Conservation (phyloP, 1,140 invertebrate genomes). For the Potamilus streckersoni region DNA sequence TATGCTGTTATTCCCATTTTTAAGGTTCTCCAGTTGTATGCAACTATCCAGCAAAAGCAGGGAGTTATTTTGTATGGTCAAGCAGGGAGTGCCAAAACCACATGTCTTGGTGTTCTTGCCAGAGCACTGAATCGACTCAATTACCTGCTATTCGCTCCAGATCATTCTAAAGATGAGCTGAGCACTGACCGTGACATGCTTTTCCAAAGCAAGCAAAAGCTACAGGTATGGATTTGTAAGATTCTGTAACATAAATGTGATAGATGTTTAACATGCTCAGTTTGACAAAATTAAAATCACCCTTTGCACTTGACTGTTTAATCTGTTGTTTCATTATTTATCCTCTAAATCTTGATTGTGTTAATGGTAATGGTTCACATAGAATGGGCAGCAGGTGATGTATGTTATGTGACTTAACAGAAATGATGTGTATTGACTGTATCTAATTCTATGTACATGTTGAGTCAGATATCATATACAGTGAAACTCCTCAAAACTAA, state of each 20-base stretch:
- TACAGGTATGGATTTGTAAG: constrained; percentile 39
- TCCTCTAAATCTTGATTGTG: too few relatives aligned
- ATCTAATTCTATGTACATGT: too few relatives aligned
- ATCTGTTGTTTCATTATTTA: too few relatives aligned
- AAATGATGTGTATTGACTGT: too few relatives aligned
- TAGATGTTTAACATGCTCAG: too few relatives aligned
- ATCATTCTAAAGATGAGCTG: constrained; percentile 60
- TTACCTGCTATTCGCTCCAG: constrained; percentile 55
- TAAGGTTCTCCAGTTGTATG: constrained; percentile 61
- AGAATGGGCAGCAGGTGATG: too few relatives aligned
- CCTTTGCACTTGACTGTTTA: too few relatives aligned
- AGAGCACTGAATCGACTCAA: constrained; percentile 62
- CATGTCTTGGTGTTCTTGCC: constrained; percentile 47
- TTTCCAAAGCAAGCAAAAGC: constrained; percentile 43
- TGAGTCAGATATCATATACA: too few relatives aligned
- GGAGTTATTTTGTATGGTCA: constrained; percentile 59
- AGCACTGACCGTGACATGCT: constrained; percentile 43
- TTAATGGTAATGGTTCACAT: too few relatives aligned
- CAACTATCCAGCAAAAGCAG: constrained; percentile 51
- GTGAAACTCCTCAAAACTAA: too few relatives aligned
- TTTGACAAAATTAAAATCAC: too few relatives aligned
- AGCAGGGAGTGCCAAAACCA: constrained; percentile 64
- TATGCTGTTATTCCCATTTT: constrained; percentile 1
- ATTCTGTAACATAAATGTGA: not conserved
- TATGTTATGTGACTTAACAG: too few relatives aligned